phyloP scores from a whole-genome alignment of 2,888 invertebrate genomes.

The Apeira syringaria region DNA sequence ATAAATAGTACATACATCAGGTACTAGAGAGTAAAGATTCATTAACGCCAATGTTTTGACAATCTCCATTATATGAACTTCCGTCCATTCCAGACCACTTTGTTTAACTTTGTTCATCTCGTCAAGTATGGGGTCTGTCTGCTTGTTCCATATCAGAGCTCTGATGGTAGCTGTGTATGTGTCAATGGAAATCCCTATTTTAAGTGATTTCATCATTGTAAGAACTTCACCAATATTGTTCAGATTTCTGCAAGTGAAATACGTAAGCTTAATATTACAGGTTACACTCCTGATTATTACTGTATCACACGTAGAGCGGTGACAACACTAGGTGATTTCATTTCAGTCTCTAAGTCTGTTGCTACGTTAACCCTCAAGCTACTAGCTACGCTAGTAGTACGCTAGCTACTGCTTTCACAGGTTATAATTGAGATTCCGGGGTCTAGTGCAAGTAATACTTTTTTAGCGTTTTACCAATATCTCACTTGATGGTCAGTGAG shows the following conservation, averaged over 20 bases:
- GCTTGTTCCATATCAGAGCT: conserved; percentile 75
- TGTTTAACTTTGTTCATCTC: conserved; percentile 55
- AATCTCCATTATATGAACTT: conserved; percentile 75
- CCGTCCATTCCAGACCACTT: conserved; percentile 56
- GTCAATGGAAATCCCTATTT: conserved; percentile 67
- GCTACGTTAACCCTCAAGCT: no score
- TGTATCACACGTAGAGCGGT: no score
- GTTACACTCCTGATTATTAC: no score
- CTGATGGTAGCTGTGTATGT: conserved; percentile 78
- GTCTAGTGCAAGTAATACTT: no score
- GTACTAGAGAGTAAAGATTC: conserved; percentile 48
- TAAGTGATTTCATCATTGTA: conserved; percentile 83
- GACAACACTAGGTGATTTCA: no score
- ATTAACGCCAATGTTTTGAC: conserved; percentile 62
- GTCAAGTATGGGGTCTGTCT: conserved; percentile 50
- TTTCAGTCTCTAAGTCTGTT: no score
- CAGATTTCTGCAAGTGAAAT: conserved; percentile 52
- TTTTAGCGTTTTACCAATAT: no score
- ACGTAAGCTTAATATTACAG: no score
- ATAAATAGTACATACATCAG: conserved; percentile 57
- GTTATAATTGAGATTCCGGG: no score
- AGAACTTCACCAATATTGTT: conserved; percentile 75
- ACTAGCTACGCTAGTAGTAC: no score
- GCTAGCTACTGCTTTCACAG: no score
- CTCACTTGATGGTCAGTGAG: no score